A percentile compares a stretch with the other conserved stretches of the same genome.
Conservation (phyloP, 2,797 vertebrate genomes). For the Taenioides sp. region DNA sequence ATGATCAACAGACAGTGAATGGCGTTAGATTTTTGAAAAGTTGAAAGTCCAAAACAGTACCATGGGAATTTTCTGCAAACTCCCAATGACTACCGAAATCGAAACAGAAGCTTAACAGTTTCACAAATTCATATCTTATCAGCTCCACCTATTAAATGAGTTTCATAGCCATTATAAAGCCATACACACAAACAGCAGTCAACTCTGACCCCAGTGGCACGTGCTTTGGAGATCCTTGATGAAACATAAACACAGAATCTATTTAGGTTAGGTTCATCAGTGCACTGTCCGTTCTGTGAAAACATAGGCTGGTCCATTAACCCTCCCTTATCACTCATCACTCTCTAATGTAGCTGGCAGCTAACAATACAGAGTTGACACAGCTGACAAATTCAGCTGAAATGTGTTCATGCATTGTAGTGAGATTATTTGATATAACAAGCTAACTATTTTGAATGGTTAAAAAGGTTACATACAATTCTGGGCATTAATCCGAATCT, state of each 20-base stretch:
- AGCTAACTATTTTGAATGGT: not conserved
- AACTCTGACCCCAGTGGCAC: conserved; percentile 24
- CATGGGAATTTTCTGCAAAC: conserved; percentile 24
- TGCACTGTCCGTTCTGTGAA: conserved; percentile 19
- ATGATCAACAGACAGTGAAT: not conserved
- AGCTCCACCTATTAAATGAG: conserved; percentile 19
- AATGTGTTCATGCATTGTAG: not conserved
- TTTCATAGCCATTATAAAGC: conserved; percentile 18
- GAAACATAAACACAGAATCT: conserved; percentile 26
- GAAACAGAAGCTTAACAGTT: conserved; percentile 25
- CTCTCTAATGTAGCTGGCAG: conserved; percentile 39
- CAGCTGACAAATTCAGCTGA: not conserved
- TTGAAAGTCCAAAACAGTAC: not conserved
- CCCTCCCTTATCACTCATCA: conserved; percentile 38
- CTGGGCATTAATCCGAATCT: not conserved
- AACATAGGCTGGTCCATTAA: conserved; percentile 38
- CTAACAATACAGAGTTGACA: conserved; percentile 15
- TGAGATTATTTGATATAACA: not conserved
- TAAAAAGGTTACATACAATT: not conserved
- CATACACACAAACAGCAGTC: conserved; percentile 19
- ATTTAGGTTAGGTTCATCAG: conserved; percentile 19
- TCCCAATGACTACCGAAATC: conserved; percentile 16
- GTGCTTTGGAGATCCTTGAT: conserved; percentile 38
- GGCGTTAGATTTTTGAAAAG: not conserved
- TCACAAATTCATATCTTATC: conserved; percentile 3